Evolutionary conservation across 2,888 invertebrate species (phyloP).

Genomic region (Frankliniella intonsa): DNA sequence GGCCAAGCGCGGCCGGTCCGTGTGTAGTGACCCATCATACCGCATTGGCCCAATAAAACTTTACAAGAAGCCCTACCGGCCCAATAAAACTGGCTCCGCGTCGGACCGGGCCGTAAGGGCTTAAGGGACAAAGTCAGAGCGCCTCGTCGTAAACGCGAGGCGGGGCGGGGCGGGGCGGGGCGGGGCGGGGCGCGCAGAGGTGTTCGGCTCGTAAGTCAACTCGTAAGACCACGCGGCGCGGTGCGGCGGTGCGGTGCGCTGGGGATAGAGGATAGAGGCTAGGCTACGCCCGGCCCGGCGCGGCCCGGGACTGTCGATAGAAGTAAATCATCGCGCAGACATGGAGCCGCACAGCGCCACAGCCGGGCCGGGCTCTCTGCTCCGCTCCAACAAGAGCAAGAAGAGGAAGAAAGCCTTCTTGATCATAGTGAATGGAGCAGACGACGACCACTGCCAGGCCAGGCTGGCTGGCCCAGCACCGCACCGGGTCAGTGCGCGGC

Average conservation of each 20-base stretch:
- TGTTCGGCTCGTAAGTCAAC: background rate
- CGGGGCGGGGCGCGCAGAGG: too few relatives aligned
- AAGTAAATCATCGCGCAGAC: too few relatives aligned
- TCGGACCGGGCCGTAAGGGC: background rate
- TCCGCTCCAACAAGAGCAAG: too few relatives aligned
- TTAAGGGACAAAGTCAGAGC: background rate
- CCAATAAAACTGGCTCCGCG: constrained; percentile 3
- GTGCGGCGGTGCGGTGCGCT: background rate
- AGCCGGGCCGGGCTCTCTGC: too few relatives aligned
- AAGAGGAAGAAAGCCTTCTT: too few relatives aligned
- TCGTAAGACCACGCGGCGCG: background rate
- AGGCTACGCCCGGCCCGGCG: too few relatives aligned
- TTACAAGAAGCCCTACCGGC: constrained; percentile 13
- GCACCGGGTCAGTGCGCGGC: background rate
- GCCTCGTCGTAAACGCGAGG: background rate
- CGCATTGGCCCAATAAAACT: constrained; percentile 12
- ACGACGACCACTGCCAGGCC: background rate
- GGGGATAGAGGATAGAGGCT: too few relatives aligned
- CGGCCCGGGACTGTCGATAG: too few relatives aligned
- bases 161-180: background rate
- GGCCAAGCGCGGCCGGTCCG: too few relatives aligned
- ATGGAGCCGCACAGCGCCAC: too few relatives aligned
- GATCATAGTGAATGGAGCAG: background rate
- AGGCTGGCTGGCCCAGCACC: background rate
- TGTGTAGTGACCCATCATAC: too few relatives aligned